phyloP scores from a whole-genome alignment of 23 tunicate species.

The Corella eumyota region DNA sequence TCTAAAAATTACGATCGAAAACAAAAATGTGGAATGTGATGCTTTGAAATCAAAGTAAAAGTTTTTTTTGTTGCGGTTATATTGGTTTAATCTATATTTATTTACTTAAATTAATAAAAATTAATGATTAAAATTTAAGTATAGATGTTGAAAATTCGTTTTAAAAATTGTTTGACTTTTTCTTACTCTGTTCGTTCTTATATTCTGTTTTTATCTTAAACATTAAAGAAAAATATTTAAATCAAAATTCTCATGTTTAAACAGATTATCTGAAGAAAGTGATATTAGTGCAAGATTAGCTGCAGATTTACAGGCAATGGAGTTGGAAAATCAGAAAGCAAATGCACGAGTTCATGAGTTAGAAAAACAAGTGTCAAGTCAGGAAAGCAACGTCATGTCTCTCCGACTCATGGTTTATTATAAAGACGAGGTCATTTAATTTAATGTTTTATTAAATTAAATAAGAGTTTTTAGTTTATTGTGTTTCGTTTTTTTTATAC shows the following conservation, averaged over 20 bases:
- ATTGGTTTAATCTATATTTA: too few relatives aligned
- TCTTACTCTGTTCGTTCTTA: too few relatives aligned
- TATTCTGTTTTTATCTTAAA: too few relatives aligned
- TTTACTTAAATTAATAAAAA: too few relatives aligned
- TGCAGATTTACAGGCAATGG: conserved; percentile 23
- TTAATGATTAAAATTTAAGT: too few relatives aligned
- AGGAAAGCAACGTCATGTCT: conserved; percentile 49
- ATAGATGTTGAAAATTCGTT: too few relatives aligned
- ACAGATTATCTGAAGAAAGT: conserved; percentile 20
- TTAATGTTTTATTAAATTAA: too few relatives aligned
- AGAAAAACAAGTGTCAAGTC: conserved; percentile 17
- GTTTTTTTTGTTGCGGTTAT: too few relatives aligned
- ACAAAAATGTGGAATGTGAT: conserved; percentile 5
- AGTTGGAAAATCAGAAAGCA: conserved; percentile 21
- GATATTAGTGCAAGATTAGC: conserved; percentile 15
- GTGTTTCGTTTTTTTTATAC: too few relatives aligned
- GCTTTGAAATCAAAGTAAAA: background rate
- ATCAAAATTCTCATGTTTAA: background rate
- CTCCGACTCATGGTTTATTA: conserved; percentile 45
- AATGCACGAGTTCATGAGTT: conserved; percentile 9
- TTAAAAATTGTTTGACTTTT: too few relatives aligned
- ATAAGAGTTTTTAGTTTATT: too few relatives aligned
- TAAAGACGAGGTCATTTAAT: conserved; percentile 34
- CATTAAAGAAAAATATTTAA: background rate
- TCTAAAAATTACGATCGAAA: background rate